These are phyloP conservation scores for Drosophila stalkeri DNA, from an alignment of 2,888 invertebrate species.

Conservation along the genomic window DNA sequence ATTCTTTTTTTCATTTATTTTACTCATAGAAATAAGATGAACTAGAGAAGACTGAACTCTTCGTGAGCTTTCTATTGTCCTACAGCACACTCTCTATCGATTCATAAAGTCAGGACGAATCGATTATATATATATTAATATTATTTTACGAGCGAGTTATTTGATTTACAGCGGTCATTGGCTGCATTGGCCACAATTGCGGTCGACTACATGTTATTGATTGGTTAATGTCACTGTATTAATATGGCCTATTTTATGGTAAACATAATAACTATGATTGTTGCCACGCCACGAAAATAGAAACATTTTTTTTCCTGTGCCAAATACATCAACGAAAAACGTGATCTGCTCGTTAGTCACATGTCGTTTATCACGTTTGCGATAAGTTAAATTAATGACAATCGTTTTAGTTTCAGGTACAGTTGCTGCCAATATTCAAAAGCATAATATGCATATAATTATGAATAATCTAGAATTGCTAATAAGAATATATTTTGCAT, in stretches of 20 bases:
- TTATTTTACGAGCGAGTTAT: neutral
- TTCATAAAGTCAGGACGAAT: neutral
- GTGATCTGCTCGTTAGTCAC: slow-evolving; percentile 47
- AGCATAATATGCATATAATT: slow-evolving; percentile 1
- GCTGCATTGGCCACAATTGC: neutral
- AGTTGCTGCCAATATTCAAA: slow-evolving; percentile 9
- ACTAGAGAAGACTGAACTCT: too few species aligned
- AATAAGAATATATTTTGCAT: neutral
- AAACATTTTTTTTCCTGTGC: slow-evolving; percentile 2
- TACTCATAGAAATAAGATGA: too few species aligned
- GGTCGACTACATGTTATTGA: neutral
- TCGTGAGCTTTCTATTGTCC: too few species aligned
- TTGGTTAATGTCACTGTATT: neutral
- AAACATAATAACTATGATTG: slow-evolving; percentile 4
- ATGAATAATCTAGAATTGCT: neutral
- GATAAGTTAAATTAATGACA: slow-evolving; percentile 38
- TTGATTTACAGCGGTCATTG: neutral
- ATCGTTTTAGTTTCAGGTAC: slow-evolving; percentile 10
- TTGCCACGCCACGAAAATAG: slow-evolving; percentile 23
- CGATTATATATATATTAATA: too few species aligned
- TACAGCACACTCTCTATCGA: neutral
- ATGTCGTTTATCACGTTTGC: slow-evolving; percentile 54
- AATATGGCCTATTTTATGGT: slow-evolving; percentile 1
- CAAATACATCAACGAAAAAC: slow-evolving; percentile 29
- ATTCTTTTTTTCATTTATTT: too few species aligned